Evolutionary conservation across 2,888 invertebrate genomes (phyloP).

Genomic region (Andricus curvator): DNA sequence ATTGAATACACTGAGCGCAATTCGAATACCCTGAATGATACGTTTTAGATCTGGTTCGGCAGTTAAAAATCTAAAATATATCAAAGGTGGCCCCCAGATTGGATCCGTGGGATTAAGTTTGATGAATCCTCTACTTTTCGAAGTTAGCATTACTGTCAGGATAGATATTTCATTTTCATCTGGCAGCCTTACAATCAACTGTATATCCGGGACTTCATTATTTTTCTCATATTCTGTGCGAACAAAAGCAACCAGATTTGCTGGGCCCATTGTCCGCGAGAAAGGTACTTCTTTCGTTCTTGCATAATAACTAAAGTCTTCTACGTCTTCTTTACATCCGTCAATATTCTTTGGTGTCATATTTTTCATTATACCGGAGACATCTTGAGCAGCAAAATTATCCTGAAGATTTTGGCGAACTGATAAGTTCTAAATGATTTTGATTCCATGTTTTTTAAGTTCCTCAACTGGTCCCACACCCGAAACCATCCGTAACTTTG

Average conservation of each 20-base stretch:
- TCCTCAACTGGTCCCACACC: conserved; percentile 73
- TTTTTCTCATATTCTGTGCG: conserved; percentile 65
- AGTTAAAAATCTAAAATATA: no score
- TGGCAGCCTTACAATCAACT: conserved; percentile 70
- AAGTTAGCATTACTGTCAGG: conserved; percentile 42
- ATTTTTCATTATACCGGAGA: no score
- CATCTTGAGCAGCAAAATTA: conserved; percentile 69
- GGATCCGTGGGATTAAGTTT: no score
- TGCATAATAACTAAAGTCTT: conserved; percentile 78
- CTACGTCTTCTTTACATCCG: conserved; percentile 61
- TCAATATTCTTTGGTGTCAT: not conserved
- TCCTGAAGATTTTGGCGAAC: no score
- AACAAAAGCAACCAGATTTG: conserved; percentile 82
- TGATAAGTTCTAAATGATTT: no score
- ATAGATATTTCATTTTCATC: conserved; percentile 74
- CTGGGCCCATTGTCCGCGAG: conserved; percentile 75
- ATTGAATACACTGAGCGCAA: no score
- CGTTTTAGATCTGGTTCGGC: no score
- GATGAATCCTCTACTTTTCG: conserved; percentile 51
- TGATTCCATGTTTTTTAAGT: no score
- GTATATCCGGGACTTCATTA: conserved; percentile 82
- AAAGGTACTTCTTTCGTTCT: conserved; percentile 79
- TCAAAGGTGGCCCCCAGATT: no score
- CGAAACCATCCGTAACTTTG: conserved; percentile 80
- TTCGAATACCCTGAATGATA: no score